phyloP scores from a whole-genome alignment of 2,113 vertebrate genomes.

The Nicator chloris region DNA sequence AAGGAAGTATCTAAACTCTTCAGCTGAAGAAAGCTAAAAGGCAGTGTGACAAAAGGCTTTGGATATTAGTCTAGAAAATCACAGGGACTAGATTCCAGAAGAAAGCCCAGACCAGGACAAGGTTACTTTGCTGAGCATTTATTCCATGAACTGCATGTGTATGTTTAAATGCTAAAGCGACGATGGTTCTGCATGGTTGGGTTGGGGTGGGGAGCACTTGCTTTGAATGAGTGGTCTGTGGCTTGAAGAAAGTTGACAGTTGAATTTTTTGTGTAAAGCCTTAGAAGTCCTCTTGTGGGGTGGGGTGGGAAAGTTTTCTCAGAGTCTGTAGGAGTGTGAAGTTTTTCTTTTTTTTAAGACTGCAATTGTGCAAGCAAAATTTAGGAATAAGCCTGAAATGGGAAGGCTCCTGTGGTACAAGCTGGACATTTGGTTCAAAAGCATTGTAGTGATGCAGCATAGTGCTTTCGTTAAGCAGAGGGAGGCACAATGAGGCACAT shows the following conservation, averaged over 20 bases:
- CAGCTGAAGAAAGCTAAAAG: slow-evolving; percentile 73
- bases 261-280: slow-evolving; percentile 62
- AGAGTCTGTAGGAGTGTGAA: slow-evolving; percentile 40
- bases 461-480: background rate
- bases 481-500: background rate
- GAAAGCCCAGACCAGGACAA: slow-evolving; percentile 47
- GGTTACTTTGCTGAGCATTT: slow-evolving; percentile 38
- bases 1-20: slow-evolving; percentile 73
- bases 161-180: slow-evolving; percentile 21
- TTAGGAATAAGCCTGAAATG: background rate
- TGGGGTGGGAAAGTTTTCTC: slow-evolving; percentile 39
- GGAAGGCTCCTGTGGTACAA: slow-evolving; percentile 26
- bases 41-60: background rate
- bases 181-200: background rate
- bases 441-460: background rate
- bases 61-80: background rate
- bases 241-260: slow-evolving; percentile 56
- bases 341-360: slow-evolving; percentile 29
- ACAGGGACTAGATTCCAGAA: background rate
- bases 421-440: slow-evolving; percentile 20
- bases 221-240: slow-evolving; percentile 45
- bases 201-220: slow-evolving; percentile 14
- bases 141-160: slow-evolving; percentile 14
- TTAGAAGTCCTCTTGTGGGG: slow-evolving; percentile 64
- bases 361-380: slow-evolving; percentile 34